A percentile compares a stretch with the other conserved stretches of the same genome.
phyloP scores from a whole-genome alignment of 2,888 invertebrate species.

The Crossocerus cetratus region DNA sequence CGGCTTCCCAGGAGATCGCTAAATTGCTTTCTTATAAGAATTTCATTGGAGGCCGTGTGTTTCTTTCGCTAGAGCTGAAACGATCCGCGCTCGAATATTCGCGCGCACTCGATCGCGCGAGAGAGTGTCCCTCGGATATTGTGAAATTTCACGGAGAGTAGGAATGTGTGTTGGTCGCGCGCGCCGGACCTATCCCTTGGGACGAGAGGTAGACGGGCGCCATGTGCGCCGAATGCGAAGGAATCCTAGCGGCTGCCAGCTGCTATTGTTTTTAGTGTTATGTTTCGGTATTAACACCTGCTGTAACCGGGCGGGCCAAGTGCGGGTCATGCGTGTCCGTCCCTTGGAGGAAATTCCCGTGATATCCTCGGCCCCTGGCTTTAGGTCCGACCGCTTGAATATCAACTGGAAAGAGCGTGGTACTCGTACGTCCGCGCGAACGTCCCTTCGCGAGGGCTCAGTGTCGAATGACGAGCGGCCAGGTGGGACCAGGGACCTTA shows the following conservation, averaged over 20 bases:
- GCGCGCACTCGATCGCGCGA: slow-evolving; percentile 37
- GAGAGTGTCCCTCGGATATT: slow-evolving; percentile 50
- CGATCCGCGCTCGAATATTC: slow-evolving; percentile 17
- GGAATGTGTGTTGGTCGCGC: too few relatives aligned
- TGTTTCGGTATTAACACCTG: slow-evolving; percentile 67
- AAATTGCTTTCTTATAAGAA: too few relatives aligned
- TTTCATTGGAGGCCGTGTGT: not conserved
- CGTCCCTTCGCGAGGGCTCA: too few relatives aligned
- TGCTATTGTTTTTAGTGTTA: slow-evolving; percentile 58
- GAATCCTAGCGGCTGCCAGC: slow-evolving; percentile 27
- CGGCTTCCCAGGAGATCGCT: too few relatives aligned
- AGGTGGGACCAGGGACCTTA: too few relatives aligned
- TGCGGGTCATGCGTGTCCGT: too few relatives aligned
- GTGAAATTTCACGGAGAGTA: slow-evolving; percentile 64
- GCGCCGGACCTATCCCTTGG: slow-evolving; percentile 36
- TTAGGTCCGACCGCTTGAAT: too few relatives aligned
- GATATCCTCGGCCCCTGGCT: too few relatives aligned
- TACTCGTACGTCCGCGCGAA: too few relatives aligned
- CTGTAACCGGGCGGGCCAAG: slow-evolving; percentile 28
- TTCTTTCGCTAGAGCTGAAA: not conserved
- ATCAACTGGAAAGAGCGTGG: too few relatives aligned
- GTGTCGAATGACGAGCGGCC: too few relatives aligned
- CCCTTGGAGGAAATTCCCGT: too few relatives aligned
- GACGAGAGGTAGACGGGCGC: slow-evolving; percentile 41
- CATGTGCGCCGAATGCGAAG: slow-evolving; percentile 53